phyloP scores from a whole-genome alignment of 1,140 invertebrate species.

The Pseudobourletiella spinata region DNA sequence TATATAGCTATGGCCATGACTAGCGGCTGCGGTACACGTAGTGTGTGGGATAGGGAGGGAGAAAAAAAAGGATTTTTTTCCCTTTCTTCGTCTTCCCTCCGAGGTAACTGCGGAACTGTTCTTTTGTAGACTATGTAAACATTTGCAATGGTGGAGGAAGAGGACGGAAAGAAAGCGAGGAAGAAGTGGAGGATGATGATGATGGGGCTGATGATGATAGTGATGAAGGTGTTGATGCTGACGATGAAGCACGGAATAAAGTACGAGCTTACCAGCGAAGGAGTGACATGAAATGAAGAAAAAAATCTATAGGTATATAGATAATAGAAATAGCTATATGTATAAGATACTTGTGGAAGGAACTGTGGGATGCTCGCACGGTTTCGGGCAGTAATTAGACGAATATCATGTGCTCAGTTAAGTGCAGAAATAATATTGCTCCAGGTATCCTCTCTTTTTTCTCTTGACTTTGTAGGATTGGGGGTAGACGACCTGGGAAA shows the following conservation, averaged over 20 bases:
- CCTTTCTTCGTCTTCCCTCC: not conserved
- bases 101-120: not conserved
- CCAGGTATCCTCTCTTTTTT: slow-evolving; percentile 21
- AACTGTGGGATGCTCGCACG: too few relatives aligned
- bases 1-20: too few relatives aligned
- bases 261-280: too few relatives aligned
- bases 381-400: slow-evolving; percentile 12
- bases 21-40: not conserved
- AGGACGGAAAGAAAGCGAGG: too few relatives aligned
- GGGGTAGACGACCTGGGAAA: slow-evolving; percentile 28
- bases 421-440: slow-evolving; percentile 26
- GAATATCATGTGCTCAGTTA: slow-evolving; percentile 21
- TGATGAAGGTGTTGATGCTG: not conserved
- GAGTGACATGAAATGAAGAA: too few relatives aligned
- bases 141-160: slow-evolving; percentile 1
- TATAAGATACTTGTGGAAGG: not conserved
- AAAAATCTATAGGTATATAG: not conserved
- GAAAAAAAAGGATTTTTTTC: not conserved
- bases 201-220: not conserved
- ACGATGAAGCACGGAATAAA: slow-evolving; percentile 5
- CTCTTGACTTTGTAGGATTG: not conserved
- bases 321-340: not conserved
- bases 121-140: not conserved
- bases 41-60: too few relatives aligned
- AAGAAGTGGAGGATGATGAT: too few relatives aligned